Percentiles rank a stretch among this genome's conserved stretches.
Conservation (phyloP, 2,888 invertebrate genomes). For the Pristionchus entomophagus region DNA sequence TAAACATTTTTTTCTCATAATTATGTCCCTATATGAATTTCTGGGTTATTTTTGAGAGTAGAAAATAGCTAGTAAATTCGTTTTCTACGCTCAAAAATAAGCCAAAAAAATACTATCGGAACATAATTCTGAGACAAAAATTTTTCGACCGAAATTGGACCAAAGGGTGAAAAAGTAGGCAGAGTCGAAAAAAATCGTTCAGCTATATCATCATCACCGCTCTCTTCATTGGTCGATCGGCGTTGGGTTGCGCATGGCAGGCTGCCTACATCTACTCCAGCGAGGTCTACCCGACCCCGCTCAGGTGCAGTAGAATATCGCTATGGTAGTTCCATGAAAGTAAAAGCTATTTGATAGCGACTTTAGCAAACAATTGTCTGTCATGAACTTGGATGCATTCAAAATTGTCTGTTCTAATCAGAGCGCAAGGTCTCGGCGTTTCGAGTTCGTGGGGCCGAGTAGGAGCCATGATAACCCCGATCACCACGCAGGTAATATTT, state of each 20-base stretch:
- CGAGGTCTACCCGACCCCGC: not conserved
- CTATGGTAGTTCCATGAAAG: not conserved
- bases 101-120: too few species aligned
- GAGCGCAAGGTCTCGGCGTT: not conserved
- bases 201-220: not conserved
- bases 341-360: not conserved
- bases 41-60: too few species aligned
- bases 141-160: too few species aligned
- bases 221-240: constrained; percentile 5
- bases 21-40: too few species aligned
- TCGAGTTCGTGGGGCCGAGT: not conserved
- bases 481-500: not conserved
- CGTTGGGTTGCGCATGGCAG: not conserved
- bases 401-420: too few species aligned
- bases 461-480: not conserved
- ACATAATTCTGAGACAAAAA: too few species aligned
- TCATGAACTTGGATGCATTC: too few species aligned
- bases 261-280: not conserved
- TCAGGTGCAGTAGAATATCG: not conserved
- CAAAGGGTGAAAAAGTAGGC: too few species aligned
- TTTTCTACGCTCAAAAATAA: too few species aligned
- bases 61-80: too few species aligned
- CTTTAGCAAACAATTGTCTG: not conserved
- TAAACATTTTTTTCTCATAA: too few species aligned
- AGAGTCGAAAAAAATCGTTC: not conserved